Evolutionary conservation across 2,888 invertebrate genomes (phyloP).

Genomic region (Standfussiana lucernea): DNA sequence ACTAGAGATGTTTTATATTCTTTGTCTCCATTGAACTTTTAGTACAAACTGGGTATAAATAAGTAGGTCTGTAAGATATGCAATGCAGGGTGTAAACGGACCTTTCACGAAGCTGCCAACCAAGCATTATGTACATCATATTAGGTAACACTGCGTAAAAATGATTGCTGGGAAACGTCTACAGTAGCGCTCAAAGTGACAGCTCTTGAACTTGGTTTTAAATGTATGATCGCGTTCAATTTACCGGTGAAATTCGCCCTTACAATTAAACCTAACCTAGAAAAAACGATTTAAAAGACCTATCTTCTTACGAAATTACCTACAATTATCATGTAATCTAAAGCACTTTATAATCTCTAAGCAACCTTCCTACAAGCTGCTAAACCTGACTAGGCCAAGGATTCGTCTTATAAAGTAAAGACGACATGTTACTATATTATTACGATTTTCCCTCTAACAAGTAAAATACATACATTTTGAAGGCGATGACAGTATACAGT

Average conservation of each 20-base stretch:
- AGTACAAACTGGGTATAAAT: neutral
- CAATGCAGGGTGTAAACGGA: no score
- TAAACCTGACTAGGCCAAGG: slow-evolving; percentile 41
- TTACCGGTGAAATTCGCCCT: neutral
- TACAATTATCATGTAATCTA: neutral
- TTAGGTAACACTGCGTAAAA: no score
- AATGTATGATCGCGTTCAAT: no score
- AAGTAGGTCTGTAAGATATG: no score
- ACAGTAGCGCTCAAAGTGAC: no score
- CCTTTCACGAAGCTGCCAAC: no score
- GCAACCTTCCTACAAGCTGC: neutral
- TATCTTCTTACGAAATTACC: neutral
- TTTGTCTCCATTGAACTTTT: neutral
- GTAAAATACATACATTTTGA: slow-evolving; percentile 12
- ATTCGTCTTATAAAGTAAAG: slow-evolving; percentile 16
- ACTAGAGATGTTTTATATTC: slow-evolving; percentile 15
- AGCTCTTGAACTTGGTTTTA: no score
- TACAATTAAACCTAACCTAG: neutral
- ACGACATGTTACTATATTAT: neutral
- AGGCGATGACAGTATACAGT: neutral
- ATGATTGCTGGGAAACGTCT: no score
- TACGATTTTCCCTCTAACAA: slow-evolving; percentile 23
- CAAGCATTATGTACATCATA: no score
- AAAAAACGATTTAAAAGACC: neutral
- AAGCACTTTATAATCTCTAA: neutral